phyloP scores from a whole-genome alignment of 37 sponge, comb jelly and placozoan genomes.

The Theonella swinhoei region DNA sequence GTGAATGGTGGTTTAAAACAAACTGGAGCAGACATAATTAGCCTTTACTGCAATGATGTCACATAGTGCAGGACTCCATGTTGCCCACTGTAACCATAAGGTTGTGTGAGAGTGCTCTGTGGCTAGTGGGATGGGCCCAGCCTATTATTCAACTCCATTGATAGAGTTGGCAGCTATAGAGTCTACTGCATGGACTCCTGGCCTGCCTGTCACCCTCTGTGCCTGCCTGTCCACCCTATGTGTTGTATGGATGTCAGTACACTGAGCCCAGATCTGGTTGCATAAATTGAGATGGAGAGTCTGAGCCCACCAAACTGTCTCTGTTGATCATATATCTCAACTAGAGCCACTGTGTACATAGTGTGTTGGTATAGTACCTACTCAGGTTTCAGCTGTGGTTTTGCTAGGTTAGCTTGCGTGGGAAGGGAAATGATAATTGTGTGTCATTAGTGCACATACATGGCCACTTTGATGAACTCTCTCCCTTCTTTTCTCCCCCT shows the following conservation, averaged over 20 bases:
- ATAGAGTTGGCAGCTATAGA: background rate
- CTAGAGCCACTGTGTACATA: background rate
- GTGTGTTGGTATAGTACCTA: no score
- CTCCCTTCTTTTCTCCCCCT: no score
- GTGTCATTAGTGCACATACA: no score
- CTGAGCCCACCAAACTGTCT: background rate
- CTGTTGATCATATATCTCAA: background rate
- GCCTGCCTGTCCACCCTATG: no score
- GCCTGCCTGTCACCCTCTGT: background rate
- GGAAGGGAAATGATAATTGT: no score
- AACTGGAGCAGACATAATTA: no score
- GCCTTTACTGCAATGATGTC: background rate
- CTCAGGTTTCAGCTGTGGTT: background rate
- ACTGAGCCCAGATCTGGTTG: no score
- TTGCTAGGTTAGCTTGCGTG: background rate
- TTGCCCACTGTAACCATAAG: background rate
- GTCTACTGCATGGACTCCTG: no score
- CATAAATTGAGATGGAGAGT: no score
- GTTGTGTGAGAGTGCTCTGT: background rate
- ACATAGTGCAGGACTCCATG: background rate
- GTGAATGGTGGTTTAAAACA: no score
- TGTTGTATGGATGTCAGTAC: no score
- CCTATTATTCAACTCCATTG: background rate
- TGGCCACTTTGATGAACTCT: no score
- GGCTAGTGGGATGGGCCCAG: background rate